Percentiles rank a stretch among this genome's conserved stretches.
phyloP scores from a whole-genome alignment of 2,888 invertebrate species.

The Urechis unicinctus region DNA sequence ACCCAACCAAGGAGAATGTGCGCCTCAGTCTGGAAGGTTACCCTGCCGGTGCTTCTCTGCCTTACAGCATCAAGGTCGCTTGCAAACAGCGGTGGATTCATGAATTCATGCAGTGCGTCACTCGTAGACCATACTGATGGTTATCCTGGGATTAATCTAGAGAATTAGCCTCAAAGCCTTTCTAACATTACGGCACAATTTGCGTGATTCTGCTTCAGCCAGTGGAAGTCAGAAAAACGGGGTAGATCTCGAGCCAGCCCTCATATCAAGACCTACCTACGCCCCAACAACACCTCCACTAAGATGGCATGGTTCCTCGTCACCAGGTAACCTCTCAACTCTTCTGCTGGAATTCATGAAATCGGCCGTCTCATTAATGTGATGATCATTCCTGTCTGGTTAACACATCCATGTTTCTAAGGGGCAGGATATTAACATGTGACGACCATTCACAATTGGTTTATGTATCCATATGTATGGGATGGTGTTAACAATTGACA shows the following conservation, averaged over 20 bases:
- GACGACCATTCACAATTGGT: too few relatives aligned
- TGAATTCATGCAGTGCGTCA: slow-evolving; percentile 66
- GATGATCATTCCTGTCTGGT: too few relatives aligned
- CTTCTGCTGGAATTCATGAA: too few relatives aligned
- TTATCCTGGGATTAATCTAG: background rate
- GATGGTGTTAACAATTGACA: too few relatives aligned
- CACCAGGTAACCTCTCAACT: slow-evolving; percentile 55
- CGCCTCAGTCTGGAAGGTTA: slow-evolving; percentile 75
- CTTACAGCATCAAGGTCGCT: slow-evolving; percentile 72
- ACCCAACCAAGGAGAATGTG: slow-evolving; percentile 78
- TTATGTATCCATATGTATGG: too few relatives aligned
- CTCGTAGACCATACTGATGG: background rate
- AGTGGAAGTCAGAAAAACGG: slow-evolving; percentile 72
- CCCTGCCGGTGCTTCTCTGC: slow-evolving; percentile 80
- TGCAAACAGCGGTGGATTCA: slow-evolving; percentile 79
- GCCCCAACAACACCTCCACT: slow-evolving; percentile 63
- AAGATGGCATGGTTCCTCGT: slow-evolving; percentile 75
- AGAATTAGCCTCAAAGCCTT: too few relatives aligned
- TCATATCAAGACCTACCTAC: slow-evolving; percentile 85
- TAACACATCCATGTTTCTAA: too few relatives aligned
- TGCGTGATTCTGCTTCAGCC: too few relatives aligned
- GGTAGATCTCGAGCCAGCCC: slow-evolving; percentile 81
- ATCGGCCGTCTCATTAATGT: too few relatives aligned
- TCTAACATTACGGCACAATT: too few relatives aligned
- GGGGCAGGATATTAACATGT: too few relatives aligned